phyloP scores from a whole-genome alignment of 1,140 invertebrate species.

The Lepidotrigona ventralis region DNA sequence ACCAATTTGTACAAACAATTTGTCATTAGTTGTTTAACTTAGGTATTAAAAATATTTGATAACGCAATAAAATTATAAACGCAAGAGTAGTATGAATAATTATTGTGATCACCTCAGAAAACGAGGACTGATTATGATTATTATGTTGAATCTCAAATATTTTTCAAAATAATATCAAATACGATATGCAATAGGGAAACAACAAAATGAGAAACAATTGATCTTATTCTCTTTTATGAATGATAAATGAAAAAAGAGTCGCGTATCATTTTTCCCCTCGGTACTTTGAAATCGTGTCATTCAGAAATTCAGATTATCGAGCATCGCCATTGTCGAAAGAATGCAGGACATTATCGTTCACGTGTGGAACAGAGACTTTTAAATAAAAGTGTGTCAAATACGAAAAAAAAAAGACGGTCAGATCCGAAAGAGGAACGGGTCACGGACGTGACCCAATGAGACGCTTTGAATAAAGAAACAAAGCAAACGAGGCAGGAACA shows the following conservation, averaged over 20 bases:
- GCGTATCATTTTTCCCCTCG: neutral
- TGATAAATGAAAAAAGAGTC: neutral
- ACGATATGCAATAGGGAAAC: no score
- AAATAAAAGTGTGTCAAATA: slow-evolving; percentile 48
- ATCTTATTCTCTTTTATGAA: neutral
- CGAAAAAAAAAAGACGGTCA: slow-evolving; percentile 39
- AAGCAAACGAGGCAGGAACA: neutral
- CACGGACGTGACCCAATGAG: slow-evolving; percentile 13
- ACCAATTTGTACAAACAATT: neutral
- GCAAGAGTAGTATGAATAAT: neutral
- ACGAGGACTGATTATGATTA: no score
- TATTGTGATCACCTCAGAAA: no score
- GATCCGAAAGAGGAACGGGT: slow-evolving; percentile 35
- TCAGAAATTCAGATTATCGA: neutral
- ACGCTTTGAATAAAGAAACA: neutral
- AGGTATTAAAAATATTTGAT: neutral
- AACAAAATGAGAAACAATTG: neutral
- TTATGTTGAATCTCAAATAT: slow-evolving; percentile 21
- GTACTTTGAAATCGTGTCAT: neutral
- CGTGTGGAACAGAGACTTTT: slow-evolving; percentile 59
- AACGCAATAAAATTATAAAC: neutral
- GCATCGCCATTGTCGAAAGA: slow-evolving; percentile 24
- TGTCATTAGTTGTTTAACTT: neutral
- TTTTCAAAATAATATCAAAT: neutral
- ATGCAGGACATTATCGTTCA: slow-evolving; percentile 44